Conservation (phyloP, 2,797 vertebrate genomes). For the Urophycis tenuis region DNA sequence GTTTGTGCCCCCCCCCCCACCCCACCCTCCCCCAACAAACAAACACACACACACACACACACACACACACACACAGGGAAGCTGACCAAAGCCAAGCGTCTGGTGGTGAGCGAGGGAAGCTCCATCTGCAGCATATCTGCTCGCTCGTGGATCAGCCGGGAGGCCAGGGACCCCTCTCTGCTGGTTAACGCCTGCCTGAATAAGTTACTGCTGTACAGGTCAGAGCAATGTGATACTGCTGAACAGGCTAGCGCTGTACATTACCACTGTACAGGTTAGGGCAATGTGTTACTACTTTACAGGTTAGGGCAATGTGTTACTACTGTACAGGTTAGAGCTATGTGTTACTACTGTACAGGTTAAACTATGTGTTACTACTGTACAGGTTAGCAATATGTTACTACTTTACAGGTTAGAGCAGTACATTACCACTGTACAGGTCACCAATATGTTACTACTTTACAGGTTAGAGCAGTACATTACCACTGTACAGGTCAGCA, state of each 20-base stretch:
- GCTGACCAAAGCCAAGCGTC: constrained; percentile 87
- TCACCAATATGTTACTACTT: no score
- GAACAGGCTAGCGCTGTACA: neutral
- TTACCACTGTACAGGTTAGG: neutral
- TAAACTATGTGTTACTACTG: no score
- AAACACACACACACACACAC: neutral
- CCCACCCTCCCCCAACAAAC: no score
- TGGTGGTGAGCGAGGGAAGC: constrained; percentile 87
- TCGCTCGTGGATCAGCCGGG: constrained; percentile 92
- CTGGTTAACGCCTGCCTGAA: constrained; percentile 88
- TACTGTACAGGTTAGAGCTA: neutral
- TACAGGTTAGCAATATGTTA: neutral
- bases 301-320: neutral
- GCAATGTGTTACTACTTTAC: neutral
- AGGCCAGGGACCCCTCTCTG: constrained; percentile 88
- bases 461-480: neutral
- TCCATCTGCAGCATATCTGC: constrained; percentile 87
- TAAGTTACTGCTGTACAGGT: constrained; percentile 91
- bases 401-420: neutral
- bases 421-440: neutral
- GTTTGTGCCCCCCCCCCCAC: neutral
- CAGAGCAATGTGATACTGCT: constrained; percentile 8
- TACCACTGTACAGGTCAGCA: neutral
- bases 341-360: neutral
- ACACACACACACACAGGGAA: constrained; percentile 70